Conservation (phyloP, 2,797 vertebrate species). For the Phataginus tricuspis region DNA sequence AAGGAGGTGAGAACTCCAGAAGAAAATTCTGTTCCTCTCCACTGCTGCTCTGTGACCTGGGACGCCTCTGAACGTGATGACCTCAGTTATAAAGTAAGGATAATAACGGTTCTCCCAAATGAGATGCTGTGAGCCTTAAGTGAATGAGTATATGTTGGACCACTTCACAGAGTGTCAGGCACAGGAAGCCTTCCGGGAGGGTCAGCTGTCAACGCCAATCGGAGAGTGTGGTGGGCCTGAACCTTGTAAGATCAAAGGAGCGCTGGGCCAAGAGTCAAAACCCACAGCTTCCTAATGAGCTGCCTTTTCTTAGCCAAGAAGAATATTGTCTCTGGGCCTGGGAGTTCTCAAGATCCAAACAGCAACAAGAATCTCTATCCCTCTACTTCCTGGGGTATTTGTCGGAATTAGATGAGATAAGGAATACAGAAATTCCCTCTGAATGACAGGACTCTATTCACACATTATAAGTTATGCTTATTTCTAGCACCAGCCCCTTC, state of each 20-base stretch:
- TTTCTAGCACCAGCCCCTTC: background rate
- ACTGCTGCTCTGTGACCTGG: background rate
- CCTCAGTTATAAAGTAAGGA: fast-evolving
- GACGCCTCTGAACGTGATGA: background rate
- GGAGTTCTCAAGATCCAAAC: background rate
- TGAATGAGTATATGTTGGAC: background rate
- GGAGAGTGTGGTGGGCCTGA: no score
- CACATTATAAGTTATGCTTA: background rate
- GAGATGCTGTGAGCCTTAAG: background rate
- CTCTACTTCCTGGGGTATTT: background rate
- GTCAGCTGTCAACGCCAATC: no score
- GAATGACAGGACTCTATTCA: background rate
- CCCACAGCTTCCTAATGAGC: background rate
- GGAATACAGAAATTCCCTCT: background rate
- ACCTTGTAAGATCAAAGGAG: background rate
- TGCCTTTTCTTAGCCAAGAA: no score
- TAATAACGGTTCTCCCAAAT: background rate
- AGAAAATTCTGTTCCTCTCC: background rate
- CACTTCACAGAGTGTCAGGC: fast-evolving
- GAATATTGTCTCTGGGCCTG: background rate
- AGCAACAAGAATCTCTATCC: background rate
- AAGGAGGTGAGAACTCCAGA: background rate
- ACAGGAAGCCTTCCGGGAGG: background rate
- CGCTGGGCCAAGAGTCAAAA: background rate
- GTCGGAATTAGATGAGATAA: background rate